Evolutionary conservation across 2,797 vertebrate species (phyloP).

Genomic region (Cossypha niveicapilla): DNA sequence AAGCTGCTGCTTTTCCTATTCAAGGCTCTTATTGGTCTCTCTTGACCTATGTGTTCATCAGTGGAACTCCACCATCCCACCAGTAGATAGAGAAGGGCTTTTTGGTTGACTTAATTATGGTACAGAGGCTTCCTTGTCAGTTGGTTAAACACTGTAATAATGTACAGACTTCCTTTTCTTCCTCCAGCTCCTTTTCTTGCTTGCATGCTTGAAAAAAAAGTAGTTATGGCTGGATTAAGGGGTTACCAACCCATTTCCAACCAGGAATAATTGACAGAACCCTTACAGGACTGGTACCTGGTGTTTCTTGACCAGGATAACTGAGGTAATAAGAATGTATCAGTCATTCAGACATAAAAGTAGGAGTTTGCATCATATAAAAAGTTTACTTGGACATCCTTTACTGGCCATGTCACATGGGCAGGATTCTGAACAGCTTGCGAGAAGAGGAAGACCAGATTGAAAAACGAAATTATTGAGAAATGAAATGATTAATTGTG

Average conservation of each 20-base stretch:
- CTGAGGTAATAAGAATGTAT: background rate
- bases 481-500: slow-evolving; percentile 24
- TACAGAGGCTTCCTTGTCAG: background rate
- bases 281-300: background rate
- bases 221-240: background rate
- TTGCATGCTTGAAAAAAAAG: background rate
- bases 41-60: background rate
- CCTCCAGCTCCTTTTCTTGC: background rate
- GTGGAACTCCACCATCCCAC: background rate
- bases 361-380: background rate
- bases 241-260: background rate
- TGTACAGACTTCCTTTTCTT: background rate
- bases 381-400: background rate
- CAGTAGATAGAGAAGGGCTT: background rate
- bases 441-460: background rate
- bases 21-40: background rate
- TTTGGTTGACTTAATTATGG: background rate
- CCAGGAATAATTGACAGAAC: background rate
- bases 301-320: background rate
- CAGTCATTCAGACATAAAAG: background rate
- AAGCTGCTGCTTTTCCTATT: background rate
- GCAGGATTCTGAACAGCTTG: background rate
- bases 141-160: background rate
- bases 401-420: background rate
- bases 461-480: background rate